Evolutionary conservation across 64 coral and sea anemone species (phyloP), one percentile per base, ranked within the genome.

Genomic region (Montipora sp.): DNA sequence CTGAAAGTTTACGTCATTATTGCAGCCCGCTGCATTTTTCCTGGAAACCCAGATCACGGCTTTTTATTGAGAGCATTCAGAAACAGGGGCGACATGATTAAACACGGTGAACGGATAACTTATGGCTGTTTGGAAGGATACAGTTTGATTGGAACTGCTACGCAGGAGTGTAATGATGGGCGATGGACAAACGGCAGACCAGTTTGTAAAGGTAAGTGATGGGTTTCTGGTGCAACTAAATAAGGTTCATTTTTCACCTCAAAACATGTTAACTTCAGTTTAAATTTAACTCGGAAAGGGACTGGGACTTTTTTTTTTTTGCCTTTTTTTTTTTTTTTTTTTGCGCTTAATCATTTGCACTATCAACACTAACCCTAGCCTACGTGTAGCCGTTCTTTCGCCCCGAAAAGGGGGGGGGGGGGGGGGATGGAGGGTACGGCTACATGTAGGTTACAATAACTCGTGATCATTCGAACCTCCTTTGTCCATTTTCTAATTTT

Each of bases 131-230:
- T 70, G 0, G 6, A 1, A 9, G 8, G 5, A 12, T 84, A 70
- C 46, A 84, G 43, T n/a, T 24, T 91, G 55, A 47, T 73, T 43
- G 89, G 89, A 27, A 6, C 12, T 59, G 55, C 49, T 18, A 45
- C 36, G 0, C 55, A 48, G 27, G 72, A 69, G 46, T 91, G 89
- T 43, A 57, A 59, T 24, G 76, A 91, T 75, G 79, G 89, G 1
- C 16, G 18, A 9, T 91, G 89, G 89, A 74, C 67, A 1, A 57
- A 59, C 75, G 67, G 20, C 46, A 71, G 19, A 36, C 89, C 89
- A 55, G 16, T 13, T 10, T 83, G 89, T 19, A 51, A 82, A 59
- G 71, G 89, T 89, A 18, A 65, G 51, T 78, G 18, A 75, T 63
- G 3, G 3, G 3, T 63, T 12, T 3, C 9, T 57, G 53, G 53